phyloP scores from a whole-genome alignment of 2,888 invertebrate genomes.

The Drosophila incognita region DNA sequence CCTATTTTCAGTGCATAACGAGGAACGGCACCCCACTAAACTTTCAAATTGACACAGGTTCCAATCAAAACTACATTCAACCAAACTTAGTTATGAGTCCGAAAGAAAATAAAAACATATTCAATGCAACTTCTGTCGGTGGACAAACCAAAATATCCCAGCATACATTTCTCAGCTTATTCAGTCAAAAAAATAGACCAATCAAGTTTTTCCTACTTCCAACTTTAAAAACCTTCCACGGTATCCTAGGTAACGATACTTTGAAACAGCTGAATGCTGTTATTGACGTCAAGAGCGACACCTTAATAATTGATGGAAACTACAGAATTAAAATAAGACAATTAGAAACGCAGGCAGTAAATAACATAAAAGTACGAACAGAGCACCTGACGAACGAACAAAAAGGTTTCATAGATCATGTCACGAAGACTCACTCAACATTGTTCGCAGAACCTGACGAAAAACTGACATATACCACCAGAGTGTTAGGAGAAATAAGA shows the following conservation, averaged over 20 bases:
- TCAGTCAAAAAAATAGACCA: not conserved
- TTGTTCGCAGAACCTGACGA: too few relatives aligned
- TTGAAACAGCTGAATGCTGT: not conserved
- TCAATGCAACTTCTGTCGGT: not conserved
- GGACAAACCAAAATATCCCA: not conserved
- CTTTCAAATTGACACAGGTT: not conserved
- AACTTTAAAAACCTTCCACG: not conserved
- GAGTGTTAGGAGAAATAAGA: too few relatives aligned
- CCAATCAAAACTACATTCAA: not conserved
- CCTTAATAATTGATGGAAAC: not conserved
- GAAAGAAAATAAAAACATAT: not conserved
- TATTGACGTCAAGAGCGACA: not conserved
- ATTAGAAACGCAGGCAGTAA: not conserved
- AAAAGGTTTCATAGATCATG: not conserved
- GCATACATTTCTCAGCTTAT: not conserved
- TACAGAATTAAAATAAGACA: not conserved
- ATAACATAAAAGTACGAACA: not conserved
- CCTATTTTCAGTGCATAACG: not conserved
- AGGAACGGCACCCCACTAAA: not conserved
- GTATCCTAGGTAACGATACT: not conserved
- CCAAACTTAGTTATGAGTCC: not conserved
- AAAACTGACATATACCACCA: too few relatives aligned
- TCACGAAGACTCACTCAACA: not conserved
- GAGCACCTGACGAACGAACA: not conserved
- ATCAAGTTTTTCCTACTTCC: not conserved